A percentile compares a stretch with the other conserved stretches of the same genome.
Evolutionary conservation across 2,113 vertebrate genomes (phyloP).

Genomic region (Catharus fuscescens): DNA sequence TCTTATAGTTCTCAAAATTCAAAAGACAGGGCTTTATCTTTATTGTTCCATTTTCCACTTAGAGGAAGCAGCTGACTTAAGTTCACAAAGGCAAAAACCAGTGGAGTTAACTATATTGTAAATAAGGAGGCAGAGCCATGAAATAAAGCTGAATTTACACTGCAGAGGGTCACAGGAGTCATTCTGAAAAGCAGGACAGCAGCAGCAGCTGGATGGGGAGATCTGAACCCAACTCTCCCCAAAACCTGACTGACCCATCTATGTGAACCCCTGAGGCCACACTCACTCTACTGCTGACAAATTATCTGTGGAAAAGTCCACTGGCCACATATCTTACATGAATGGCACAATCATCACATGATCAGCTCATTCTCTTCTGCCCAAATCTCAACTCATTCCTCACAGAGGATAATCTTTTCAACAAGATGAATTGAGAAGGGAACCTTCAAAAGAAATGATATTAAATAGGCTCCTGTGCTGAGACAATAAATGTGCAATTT

Average conservation of each 20-base stretch:
- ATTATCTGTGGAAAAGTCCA: neutral
- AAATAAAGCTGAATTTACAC: neutral
- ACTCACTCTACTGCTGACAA: neutral
- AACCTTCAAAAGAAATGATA: neutral
- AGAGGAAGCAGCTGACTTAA: neutral
- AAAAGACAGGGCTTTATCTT: neutral
- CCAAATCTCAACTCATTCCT: neutral
- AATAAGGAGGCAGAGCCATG: neutral
- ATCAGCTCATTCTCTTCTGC: neutral
- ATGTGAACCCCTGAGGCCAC: neutral
- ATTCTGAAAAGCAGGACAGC: neutral
- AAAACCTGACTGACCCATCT: neutral
- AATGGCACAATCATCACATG: neutral
- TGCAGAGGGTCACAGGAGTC: neutral
- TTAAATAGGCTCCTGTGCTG: neutral
- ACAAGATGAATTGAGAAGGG: neutral
- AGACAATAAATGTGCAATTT: neutral
- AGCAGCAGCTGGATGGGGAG: neutral
- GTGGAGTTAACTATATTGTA: neutral
- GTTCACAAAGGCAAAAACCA: neutral
- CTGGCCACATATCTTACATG: neutral
- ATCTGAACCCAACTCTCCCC: neutral
- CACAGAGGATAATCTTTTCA: neutral
- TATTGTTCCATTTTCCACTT: neutral
- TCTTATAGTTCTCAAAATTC: neutral